Evolutionary conservation across 2,888 invertebrate genomes (phyloP).

Genomic region (Anthrax anthrax): DNA sequence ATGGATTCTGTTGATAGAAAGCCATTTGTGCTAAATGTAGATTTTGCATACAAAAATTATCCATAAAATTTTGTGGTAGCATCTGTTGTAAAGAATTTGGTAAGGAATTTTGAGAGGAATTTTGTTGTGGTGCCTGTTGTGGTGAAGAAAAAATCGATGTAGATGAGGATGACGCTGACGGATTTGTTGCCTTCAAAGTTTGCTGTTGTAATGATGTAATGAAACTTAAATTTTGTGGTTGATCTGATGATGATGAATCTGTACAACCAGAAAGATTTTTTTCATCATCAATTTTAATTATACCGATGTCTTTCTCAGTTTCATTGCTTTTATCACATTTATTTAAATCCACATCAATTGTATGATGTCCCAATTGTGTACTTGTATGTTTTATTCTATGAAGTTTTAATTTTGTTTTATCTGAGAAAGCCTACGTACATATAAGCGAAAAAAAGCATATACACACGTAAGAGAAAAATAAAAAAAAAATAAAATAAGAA

Average conservation of each 20-base stretch:
- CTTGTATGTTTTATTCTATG: constrained; percentile 16
- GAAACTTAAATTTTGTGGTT: constrained; percentile 12
- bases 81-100: neutral
- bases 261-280: neutral
- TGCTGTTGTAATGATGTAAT: neutral
- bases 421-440: constrained; percentile 13
- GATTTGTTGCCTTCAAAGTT: neutral
- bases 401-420: constrained; percentile 15
- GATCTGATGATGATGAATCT: neutral
- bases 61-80: constrained; percentile 12
- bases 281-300: no score
- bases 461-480: neutral
- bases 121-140: neutral
- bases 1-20: constrained; percentile 17
- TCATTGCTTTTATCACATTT: neutral
- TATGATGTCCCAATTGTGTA: constrained; percentile 8
- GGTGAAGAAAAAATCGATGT: neutral
- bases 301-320: neutral
- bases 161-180: constrained; percentile 1
- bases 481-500: no score
- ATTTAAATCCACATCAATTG: constrained; percentile 1
- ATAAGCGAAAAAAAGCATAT: neutral
- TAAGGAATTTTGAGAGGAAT: neutral
- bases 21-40: constrained; percentile 17
- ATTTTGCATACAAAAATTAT: constrained; percentile 18